A percentile compares a stretch with the other conserved stretches of the same genome.
Evolutionary conservation across 2,888 invertebrate genomes (phyloP).

Genomic region (Pachliopta kotzebuea): DNA sequence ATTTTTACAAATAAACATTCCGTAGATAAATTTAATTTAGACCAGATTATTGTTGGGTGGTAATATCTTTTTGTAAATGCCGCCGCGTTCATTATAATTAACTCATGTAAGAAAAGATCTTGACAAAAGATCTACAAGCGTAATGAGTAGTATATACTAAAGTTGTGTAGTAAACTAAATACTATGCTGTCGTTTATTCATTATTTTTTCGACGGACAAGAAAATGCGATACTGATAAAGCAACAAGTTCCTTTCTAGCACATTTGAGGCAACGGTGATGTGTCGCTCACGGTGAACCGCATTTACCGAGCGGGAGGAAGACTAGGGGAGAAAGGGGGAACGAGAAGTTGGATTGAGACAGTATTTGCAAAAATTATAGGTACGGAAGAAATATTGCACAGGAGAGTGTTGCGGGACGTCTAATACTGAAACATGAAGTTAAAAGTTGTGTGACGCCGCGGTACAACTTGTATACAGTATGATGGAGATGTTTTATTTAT

Average conservation of each 20-base stretch:
- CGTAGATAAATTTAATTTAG: no score
- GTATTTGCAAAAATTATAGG: background rate
- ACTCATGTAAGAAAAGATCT: no score
- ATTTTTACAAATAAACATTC: no score
- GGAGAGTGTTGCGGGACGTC: background rate
- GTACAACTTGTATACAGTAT: no score
- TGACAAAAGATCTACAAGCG: no score
- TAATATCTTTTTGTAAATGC: no score
- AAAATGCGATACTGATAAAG: slow-evolving; percentile 68
- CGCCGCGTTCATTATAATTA: no score
- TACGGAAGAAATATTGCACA: background rate
- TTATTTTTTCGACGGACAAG: slow-evolving; percentile 50
- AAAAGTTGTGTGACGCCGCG: background rate
- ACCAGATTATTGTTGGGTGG: no score
- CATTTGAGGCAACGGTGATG: slow-evolving; percentile 62
- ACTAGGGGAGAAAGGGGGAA: background rate
- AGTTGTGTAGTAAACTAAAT: background rate
- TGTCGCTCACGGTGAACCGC: slow-evolving; percentile 40
- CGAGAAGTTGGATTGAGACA: background rate
- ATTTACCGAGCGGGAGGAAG: background rate
- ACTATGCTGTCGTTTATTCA: slow-evolving; percentile 35
- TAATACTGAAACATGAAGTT: background rate
- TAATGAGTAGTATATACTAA: background rate
- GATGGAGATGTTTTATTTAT: no score
- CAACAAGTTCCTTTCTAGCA: slow-evolving; percentile 73